A percentile compares a stretch with the other conserved stretches of the same genome.
phyloP scores from a whole-genome alignment of 2,888 invertebrate genomes.

The Tenthredo distinguenda region DNA sequence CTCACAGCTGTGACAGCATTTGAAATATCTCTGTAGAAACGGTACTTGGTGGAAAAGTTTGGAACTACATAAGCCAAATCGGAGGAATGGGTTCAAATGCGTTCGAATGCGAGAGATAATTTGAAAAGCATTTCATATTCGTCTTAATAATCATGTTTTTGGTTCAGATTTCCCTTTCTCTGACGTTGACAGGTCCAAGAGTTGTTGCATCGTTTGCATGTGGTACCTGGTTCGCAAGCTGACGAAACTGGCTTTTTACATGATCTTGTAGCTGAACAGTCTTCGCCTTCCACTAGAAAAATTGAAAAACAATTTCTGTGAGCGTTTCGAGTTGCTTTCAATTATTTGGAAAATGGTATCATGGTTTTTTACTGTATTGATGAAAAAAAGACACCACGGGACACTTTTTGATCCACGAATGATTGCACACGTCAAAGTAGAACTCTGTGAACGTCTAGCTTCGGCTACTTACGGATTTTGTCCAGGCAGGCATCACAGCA shows the following conservation, averaged over 20 bases:
- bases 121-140: background rate
- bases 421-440: background rate
- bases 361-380: background rate
- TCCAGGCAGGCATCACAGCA: conserved; percentile 22
- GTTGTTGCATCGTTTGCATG: background rate
- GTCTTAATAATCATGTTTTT: background rate
- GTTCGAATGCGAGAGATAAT: background rate
- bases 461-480: conserved; percentile 8
- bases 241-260: background rate
- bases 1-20: background rate
- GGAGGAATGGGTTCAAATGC: background rate
- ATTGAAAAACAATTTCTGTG: too few species aligned
- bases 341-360: background rate
- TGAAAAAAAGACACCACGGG: too few species aligned
- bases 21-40: background rate
- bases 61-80: background rate
- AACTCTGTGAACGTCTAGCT: background rate
- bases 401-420: background rate
- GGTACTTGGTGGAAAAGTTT: background rate
- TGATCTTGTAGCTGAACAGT: background rate
- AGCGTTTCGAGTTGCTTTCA: background rate
- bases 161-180: background rate
- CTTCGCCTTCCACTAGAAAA: background rate
- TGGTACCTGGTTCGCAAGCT: conserved; percentile 18
- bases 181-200: conserved; percentile 4